Base-by-base conservation (phyloP, 1,140 invertebrate genomes). In the Drosophila mauritiana region DNA sequence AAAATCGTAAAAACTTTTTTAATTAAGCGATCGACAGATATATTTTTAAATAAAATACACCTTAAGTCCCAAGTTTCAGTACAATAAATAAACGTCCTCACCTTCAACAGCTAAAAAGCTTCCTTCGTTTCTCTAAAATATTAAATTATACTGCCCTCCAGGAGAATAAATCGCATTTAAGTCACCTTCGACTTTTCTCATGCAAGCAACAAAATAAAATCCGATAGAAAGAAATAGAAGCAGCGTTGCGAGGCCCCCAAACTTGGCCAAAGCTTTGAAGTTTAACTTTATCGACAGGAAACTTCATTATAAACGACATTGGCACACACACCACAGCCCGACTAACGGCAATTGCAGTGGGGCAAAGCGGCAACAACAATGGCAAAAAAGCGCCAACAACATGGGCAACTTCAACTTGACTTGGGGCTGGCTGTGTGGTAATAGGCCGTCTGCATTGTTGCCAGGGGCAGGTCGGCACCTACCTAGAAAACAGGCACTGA, bases 281-380 rank as follows among this genome's bases (percentile, higher is more conserved):
- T 80, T 85, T 72, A 85, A 78, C 67, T 85, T 85, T 84, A 86
- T 88, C 80, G 84, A 65, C 83, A 89, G 84, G 84, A 86, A 88
- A 88, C 83, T 88, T 89, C 83, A 89, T 89, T 89, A 88, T 89
- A 88, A 88, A 89, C 84, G 79, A 80, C 83, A 88, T 89, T 88
- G 83, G 84, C 67, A 39, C 37, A 39, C 58, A 73, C 48, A 53
- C 39, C 42, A 61, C 25, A 22, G 31, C 31, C 3, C 55, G 48
- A 61, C 68, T 73, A 73, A 73, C 57, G 70, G 69, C 69, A 74
- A 74, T 62, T 74, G 70, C 72, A 74, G 69, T 74, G 72, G 52
- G 53, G 22, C 73, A 54, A 46, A 53, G 46, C 42, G 48, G 54
- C 65, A 70, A 73, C 52, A 65, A 52, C 62, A 48, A 11, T 46